Conservation (phyloP, 2,797 vertebrate species). For the Etheostoma perlongum region DNA sequence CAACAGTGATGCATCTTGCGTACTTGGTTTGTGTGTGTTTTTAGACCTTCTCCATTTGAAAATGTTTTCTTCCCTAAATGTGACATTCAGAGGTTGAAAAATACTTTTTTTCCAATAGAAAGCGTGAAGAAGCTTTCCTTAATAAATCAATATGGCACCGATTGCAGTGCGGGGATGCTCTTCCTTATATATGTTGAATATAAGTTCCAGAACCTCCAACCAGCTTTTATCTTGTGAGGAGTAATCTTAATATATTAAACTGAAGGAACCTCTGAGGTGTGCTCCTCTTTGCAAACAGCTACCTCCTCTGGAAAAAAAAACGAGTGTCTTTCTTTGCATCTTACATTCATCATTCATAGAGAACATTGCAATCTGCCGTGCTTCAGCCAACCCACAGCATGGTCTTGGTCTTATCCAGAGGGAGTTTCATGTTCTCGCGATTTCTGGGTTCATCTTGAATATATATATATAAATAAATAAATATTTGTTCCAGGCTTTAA, state of each 20-base stretch:
- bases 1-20: background rate
- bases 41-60: background rate
- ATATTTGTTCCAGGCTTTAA: slow-evolving; percentile 33
- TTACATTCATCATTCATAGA: slow-evolving; percentile 54
- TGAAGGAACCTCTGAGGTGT: slow-evolving; percentile 13
- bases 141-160: background rate
- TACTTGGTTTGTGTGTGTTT: background rate
- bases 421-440: background rate
- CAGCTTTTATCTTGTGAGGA: slow-evolving; percentile 15
- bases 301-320: slow-evolving; percentile 56
- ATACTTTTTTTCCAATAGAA: background rate
- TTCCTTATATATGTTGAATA: slow-evolving; percentile 1
- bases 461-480: slow-evolving; percentile 19
- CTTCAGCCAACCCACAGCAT: slow-evolving; percentile 23
- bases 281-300: slow-evolving; percentile 60
- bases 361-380: slow-evolving; percentile 38
- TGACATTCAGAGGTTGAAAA: background rate
- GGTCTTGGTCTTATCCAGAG: slow-evolving; percentile 24
- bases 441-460: slow-evolving; percentile 10
- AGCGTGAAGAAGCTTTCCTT: background rate
- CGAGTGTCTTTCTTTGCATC: slow-evolving; percentile 38
- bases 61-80: background rate
- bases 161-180: slow-evolving; percentile 3
- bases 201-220: slow-evolving; percentile 14
- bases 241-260: slow-evolving; percentile 20